Evolutionary conservation across 2,113 vertebrate genomes (phyloP).

Genomic region (Haemorhous mexicanus): DNA sequence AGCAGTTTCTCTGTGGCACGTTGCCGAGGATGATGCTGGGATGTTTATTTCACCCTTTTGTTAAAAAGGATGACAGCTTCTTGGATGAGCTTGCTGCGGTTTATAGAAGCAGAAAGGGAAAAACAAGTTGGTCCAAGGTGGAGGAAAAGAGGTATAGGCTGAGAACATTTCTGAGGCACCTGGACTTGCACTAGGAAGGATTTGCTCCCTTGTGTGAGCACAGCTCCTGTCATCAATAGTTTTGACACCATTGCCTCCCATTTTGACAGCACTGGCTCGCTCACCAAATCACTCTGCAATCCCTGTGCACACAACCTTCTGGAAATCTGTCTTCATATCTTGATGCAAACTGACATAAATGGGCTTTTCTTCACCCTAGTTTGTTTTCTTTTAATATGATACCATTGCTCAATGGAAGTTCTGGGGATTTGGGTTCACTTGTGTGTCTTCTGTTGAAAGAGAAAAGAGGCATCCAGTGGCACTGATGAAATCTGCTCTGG

Average conservation of each 20-base stretch:
- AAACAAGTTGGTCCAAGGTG: not conserved
- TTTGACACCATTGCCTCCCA: not conserved
- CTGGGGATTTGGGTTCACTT: not conserved
- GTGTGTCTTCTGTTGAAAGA: constrained; percentile 8
- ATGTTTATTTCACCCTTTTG: constrained; percentile 52
- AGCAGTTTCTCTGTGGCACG: constrained; percentile 42
- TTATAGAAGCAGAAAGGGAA: constrained; percentile 10
- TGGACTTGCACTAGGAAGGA: constrained; percentile 1
- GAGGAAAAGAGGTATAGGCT: not conserved
- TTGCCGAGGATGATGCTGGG: constrained; percentile 36
- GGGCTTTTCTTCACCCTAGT: not conserved
- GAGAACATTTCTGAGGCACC: constrained; percentile 18
- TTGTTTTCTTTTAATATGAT: constrained; percentile 36
- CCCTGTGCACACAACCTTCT: not conserved
- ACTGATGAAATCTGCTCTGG: not conserved
- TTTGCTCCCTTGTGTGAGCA: constrained; percentile 1
- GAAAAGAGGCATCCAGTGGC: not conserved
- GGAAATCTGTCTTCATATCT: constrained; percentile 10
- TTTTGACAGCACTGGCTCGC: constrained; percentile 12
- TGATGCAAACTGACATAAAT: not conserved
- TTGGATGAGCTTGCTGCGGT: not conserved
- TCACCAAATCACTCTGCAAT: constrained; percentile 1
- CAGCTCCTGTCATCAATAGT: not conserved
- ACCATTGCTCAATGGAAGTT: not conserved
- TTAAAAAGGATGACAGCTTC: constrained; percentile 45